Conservation (phyloP, 2,797 vertebrate species). For the Trichosurus vulpecula region DNA sequence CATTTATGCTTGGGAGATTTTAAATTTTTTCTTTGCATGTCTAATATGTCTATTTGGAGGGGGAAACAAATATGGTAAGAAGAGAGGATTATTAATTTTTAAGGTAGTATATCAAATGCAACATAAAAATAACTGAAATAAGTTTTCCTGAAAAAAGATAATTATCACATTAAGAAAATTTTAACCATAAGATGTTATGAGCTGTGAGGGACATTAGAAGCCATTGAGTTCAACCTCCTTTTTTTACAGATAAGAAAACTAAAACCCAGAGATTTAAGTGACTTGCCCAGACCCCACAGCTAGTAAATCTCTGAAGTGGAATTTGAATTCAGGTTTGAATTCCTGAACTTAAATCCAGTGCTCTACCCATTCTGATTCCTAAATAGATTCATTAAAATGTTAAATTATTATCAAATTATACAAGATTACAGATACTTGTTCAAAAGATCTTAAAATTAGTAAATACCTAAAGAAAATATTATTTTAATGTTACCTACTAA, state of each 20-base stretch:
- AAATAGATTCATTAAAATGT: slow-evolving; percentile 26
- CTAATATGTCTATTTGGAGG: not conserved
- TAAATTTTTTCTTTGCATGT: not conserved
- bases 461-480: slow-evolving; percentile 20
- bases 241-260: not conserved
- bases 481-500: not conserved
- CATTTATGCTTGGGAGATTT: not conserved
- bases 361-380: slow-evolving; percentile 20
- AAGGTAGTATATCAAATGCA: not conserved
- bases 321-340: not conserved
- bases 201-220: not conserved
- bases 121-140: not conserved
- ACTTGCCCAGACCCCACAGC: not conserved
- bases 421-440: not conserved
- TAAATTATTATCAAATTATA: not conserved
- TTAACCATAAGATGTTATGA: not conserved
- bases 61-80: not conserved
- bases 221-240: not conserved
- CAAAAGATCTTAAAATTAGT: slow-evolving; percentile 4
- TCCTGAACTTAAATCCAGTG: not conserved
- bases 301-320: not conserved
- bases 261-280: not conserved
- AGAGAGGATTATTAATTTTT: not conserved
- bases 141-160: not conserved
- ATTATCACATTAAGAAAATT: not conserved